A percentile compares a stretch with the other conserved stretches of the same genome.
Evolutionary conservation across 2,888 invertebrate genomes (phyloP).

Genomic region (Fragum fragum): DNA sequence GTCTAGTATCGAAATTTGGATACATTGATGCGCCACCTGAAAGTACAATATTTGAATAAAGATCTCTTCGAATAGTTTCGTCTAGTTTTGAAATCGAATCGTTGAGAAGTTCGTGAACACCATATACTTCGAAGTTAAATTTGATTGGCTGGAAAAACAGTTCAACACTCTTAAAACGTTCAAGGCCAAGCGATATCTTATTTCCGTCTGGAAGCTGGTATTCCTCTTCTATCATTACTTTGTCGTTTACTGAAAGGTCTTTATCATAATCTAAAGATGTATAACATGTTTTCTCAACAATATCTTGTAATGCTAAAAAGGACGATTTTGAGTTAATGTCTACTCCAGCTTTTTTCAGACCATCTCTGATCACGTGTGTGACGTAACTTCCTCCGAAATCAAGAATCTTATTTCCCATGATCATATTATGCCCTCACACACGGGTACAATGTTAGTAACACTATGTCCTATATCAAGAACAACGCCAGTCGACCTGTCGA

Average conservation of each 20-base stretch:
- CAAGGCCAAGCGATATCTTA: background rate
- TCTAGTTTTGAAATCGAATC: conserved; percentile 5
- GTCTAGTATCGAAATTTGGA: background rate
- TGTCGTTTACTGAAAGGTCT: background rate
- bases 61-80: background rate
- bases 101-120: conserved; percentile 19
- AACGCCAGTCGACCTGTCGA: background rate
- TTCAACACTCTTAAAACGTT: conserved; percentile 29
- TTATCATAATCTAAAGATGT: conserved; percentile 3
- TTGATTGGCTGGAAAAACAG: background rate
- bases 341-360: background rate
- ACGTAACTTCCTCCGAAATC: conserved; percentile 14
- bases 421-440: conserved; percentile 7
- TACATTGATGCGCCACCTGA: conserved; percentile 26
- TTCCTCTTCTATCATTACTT: background rate
- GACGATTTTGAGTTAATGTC: background rate
- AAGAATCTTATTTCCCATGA: conserved; percentile 16
- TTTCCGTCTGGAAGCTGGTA: conserved; percentile 26
- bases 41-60: conserved; percentile 20
- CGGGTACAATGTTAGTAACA: conserved; percentile 15
- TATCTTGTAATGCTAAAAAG: background rate
- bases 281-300: conserved; percentile 15
- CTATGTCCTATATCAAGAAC: conserved; percentile 18
- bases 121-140: conserved; percentile 5
- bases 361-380: background rate